Evolutionary conservation across 2,113 vertebrate genomes (phyloP), one percentile per base, ranked within the genome.

Genomic region (Gadus macrocephalus): DNA sequence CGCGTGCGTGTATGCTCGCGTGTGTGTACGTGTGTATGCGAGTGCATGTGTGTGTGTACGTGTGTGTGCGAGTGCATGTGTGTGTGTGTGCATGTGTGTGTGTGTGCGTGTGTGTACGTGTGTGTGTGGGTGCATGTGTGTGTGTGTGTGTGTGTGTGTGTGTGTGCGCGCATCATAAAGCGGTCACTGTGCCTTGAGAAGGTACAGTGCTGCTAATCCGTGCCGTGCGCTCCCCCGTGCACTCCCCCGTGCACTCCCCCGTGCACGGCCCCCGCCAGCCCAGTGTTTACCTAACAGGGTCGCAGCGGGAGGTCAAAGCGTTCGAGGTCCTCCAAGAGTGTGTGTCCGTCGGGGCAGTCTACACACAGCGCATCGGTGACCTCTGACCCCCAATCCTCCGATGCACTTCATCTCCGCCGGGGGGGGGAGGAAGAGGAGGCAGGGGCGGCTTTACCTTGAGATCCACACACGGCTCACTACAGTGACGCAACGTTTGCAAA

Each of bases 141-240:
- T n/a, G 67, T 28, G 53, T 69, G 28, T 62, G n/a, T 62, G 35
- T 62, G 68, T 49, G 20, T 25, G 49, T 20, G 49, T 69, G 61
- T 0, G 3, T 49, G 42, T 0, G 42, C 12, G 42, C 11, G 1
- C 12, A 9, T 49, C 42, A 9, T 14, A 49, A 9, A 49, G 6
- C 6, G 31, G 31, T 35, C 31, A 4, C 31, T 35, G 3, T 35
- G 31, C 31, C 42, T 49, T 49, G 42, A 49, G 42, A 12, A 49
- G 1, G 42, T 49, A 49, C 2, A 42, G 42, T 2, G 42, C 11
- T 49, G 42, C 12, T 49, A 49, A 49, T 49, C 42, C 12, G 8
- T 14, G 12, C 12, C 7, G 42, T 49, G 42, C 42, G 14, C 42
- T 49, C 8, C 42, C 42, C 5, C 38, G 20, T 19, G 38, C 42